phyloP scores from a whole-genome alignment of 2,113 vertebrate genomes.

The Sturnus vulgaris region DNA sequence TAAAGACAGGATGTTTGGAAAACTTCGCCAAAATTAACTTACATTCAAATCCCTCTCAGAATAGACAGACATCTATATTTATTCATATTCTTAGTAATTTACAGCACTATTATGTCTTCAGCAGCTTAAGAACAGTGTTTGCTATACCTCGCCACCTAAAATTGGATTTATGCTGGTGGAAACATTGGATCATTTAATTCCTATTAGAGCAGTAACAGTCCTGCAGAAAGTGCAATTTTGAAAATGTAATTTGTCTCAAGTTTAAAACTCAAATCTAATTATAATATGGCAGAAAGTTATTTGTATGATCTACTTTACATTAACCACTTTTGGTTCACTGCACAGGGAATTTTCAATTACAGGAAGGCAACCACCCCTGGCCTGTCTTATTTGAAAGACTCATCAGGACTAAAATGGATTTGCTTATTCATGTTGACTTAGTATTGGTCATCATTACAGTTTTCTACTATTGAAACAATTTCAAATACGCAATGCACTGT shows the following conservation, averaged over 20 bases:
- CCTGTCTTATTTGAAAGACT: not conserved
- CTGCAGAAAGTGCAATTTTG: not conserved
- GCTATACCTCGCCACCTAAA: not conserved
- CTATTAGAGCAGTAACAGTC: not conserved
- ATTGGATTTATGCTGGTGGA: not conserved
- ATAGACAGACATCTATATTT: not conserved
- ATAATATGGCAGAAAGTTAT: not conserved
- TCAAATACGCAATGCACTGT: not conserved
- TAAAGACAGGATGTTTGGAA: not conserved
- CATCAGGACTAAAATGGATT: not conserved
- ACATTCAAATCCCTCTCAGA: not conserved
- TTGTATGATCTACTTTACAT: not conserved
- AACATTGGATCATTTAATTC: not conserved
- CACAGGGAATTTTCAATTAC: not conserved
- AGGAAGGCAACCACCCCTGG: not conserved
- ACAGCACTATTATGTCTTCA: not conserved
- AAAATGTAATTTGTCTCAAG: not conserved
- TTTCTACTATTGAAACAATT: not conserved
- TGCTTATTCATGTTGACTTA: not conserved
- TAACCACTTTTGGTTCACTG: not conserved
- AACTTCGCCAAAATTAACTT: not conserved
- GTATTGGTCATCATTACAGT: not conserved
- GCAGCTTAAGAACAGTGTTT: not conserved
- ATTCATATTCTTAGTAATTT: not conserved
- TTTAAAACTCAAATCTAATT: not conserved